Conservation (phyloP, 2,113 vertebrate genomes). For the Sapayoa aenigma region DNA sequence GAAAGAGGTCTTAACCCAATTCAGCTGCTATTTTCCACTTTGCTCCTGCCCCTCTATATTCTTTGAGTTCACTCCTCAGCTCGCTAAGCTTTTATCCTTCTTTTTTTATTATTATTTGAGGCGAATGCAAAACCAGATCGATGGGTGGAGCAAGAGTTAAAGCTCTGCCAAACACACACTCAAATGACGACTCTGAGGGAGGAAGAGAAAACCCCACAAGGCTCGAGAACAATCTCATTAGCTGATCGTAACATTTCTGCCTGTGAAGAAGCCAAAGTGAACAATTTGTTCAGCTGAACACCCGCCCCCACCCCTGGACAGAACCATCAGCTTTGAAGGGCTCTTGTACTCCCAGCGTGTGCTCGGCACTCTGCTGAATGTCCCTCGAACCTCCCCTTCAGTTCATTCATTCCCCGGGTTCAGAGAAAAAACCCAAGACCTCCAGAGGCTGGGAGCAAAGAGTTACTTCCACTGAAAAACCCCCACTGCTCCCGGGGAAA, state of each 20-base stretch:
- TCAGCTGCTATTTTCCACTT: not conserved
- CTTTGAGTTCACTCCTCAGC: not conserved
- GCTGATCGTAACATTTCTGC: constrained; percentile 6
- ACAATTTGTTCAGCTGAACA: constrained; percentile 47
- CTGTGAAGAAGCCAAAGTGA: constrained; percentile 36
- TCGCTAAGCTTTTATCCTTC: not conserved
- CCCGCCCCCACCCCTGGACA: constrained; percentile 8
- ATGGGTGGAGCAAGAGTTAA: not conserved
- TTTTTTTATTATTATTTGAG: not conserved
- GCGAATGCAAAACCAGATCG: not conserved
- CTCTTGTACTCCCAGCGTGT: not conserved
- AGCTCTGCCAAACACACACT: not conserved
- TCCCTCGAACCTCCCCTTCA: not conserved
- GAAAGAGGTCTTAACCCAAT: not conserved
- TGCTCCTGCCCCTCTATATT: not conserved
- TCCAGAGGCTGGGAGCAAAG: not conserved
- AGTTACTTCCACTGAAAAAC: not conserved
- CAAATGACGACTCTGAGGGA: not conserved
- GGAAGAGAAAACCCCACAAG: constrained; percentile 7
- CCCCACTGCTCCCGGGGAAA: not conserved
- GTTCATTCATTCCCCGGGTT: not conserved
- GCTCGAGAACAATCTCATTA: constrained; percentile 7
- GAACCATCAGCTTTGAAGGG: not conserved
- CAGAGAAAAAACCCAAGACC: not conserved
- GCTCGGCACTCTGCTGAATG: not conserved